Conservation (phyloP, 2,797 vertebrate genomes). For the Cheirogaleus major region DNA sequence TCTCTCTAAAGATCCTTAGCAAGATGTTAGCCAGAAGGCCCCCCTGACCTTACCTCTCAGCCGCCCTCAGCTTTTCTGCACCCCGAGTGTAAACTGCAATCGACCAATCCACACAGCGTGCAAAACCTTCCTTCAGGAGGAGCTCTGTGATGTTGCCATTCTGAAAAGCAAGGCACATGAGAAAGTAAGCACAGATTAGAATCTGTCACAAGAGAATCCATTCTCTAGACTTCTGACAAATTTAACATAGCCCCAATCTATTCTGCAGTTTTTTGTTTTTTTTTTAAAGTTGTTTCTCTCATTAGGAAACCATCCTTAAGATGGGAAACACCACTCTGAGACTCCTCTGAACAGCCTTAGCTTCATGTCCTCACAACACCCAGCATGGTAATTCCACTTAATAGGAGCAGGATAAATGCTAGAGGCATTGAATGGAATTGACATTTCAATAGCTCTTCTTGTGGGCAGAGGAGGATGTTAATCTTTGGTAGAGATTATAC, state of each 20-base stretch:
- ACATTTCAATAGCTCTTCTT: conserved; percentile 70
- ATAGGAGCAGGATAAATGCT: conserved; percentile 56
- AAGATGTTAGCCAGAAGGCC: not conserved
- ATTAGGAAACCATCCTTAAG: not conserved
- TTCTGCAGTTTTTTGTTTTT: not conserved
- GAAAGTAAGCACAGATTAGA: conserved; percentile 12
- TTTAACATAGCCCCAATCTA: not conserved
- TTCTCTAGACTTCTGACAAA: conserved; percentile 22
- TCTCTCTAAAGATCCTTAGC: not conserved
- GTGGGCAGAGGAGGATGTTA: conserved; percentile 46
- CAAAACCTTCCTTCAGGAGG: conserved; percentile 96
- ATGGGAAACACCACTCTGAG: not conserved
- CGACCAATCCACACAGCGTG: conserved; percentile 98
- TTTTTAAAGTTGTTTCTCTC: not conserved
- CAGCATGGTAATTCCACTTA: not conserved
- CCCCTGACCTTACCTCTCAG: conserved; percentile 89
- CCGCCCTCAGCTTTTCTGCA: conserved; percentile 95
- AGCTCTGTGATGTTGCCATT: conserved; percentile 99
- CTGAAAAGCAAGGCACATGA: conserved; percentile 78
- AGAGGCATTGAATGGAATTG: conserved; percentile 38
- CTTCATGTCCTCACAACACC: not conserved
- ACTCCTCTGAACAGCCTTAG: not conserved
- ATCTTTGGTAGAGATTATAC: conserved; percentile 55
- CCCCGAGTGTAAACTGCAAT: conserved; percentile 97
- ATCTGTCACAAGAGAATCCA: not conserved